phyloP scores from a whole-genome alignment of 2,113 vertebrate genomes.

The Cebidichthys violaceus region DNA sequence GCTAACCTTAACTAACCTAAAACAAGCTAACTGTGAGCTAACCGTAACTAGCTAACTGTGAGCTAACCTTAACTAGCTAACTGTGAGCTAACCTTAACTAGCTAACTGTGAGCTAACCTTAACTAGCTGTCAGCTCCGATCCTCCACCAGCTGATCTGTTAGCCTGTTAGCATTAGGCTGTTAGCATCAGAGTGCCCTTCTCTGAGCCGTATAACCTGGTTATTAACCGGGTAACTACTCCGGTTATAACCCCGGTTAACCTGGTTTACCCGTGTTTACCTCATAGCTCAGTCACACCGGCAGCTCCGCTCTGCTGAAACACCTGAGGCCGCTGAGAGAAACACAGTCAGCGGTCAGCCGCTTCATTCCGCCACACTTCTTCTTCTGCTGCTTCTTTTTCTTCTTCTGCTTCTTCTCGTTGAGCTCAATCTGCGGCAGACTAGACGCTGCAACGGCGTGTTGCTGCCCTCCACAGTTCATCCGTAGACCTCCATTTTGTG shows the following conservation, averaged over 20 bases:
- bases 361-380: slow-evolving; percentile 61
- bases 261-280: slow-evolving; percentile 48
- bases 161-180: slow-evolving; percentile 26
- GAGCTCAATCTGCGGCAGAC: neutral
- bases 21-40: too few species aligned
- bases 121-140: slow-evolving; percentile 10
- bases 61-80: neutral
- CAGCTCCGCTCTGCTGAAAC: slow-evolving; percentile 36
- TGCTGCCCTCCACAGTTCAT: neutral
- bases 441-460: neutral
- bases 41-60: neutral
- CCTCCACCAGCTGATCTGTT: slow-evolving; percentile 17
- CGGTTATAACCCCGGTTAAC: neutral
- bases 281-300: slow-evolving; percentile 54
- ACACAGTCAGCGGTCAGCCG: slow-evolving; percentile 57
- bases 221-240: neutral
- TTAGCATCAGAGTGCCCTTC: slow-evolving; percentile 40
- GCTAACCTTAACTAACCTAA: too few species aligned
- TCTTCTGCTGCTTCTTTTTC: neutral
- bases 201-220: neutral
- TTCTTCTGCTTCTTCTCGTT: neutral
- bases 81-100: neutral
- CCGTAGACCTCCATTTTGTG: too few species aligned
- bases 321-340: slow-evolving; percentile 26
- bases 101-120: neutral